Conservation (phyloP, 2,113 vertebrate genomes). For the Zootoca vivipara region DNA sequence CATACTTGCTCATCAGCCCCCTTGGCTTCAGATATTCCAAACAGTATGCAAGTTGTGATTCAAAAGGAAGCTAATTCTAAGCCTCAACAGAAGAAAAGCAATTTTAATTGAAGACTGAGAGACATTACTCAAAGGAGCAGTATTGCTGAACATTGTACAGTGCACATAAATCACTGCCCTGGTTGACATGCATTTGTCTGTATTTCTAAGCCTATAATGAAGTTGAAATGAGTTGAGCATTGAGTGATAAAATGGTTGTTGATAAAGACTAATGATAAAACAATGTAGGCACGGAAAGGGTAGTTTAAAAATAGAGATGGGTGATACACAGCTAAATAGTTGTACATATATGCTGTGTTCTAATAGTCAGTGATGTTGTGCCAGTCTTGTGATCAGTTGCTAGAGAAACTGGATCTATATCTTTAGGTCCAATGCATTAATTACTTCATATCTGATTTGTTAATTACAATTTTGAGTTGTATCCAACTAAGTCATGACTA, state of each 20-base stretch:
- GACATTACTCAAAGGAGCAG: not conserved
- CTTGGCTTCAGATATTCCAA: conserved; percentile 13
- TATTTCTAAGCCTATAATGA: conserved; percentile 4
- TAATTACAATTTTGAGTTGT: not conserved
- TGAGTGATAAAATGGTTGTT: conserved; percentile 12
- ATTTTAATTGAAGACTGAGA: not conserved
- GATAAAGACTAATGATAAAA: not conserved
- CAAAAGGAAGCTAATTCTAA: conserved; percentile 9
- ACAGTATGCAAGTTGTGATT: not conserved
- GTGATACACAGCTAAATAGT: not conserved
- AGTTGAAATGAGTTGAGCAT: conserved; percentile 13
- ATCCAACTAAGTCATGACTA: too few species aligned
- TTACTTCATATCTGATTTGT: not conserved
- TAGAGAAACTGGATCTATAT: not conserved
- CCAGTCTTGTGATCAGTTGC: not conserved
- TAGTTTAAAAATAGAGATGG: not conserved
- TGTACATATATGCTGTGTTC: not conserved
- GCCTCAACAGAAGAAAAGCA: not conserved
- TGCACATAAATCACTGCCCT: conserved; percentile 11
- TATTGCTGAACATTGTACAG: not conserved
- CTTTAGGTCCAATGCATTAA: not conserved
- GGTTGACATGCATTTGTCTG: not conserved
- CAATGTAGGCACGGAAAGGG: not conserved
- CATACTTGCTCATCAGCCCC: not conserved
- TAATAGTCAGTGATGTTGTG: not conserved